phyloP scores from a whole-genome alignment of 2,888 invertebrate species.

The Pseudococcus viburni region DNA sequence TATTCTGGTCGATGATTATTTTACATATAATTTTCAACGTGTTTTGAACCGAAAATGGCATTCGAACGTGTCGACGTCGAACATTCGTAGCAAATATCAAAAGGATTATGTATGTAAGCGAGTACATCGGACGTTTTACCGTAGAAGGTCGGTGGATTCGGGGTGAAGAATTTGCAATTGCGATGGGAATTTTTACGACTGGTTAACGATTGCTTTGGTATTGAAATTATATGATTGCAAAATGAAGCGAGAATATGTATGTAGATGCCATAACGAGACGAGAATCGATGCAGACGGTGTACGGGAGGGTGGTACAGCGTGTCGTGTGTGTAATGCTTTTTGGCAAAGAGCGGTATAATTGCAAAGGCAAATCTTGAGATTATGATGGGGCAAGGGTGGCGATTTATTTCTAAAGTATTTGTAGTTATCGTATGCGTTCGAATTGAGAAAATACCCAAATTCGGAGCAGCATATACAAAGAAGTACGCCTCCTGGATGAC shows the following conservation, averaged over 20 bases:
- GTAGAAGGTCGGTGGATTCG: too few relatives aligned
- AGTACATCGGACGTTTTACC: too few relatives aligned
- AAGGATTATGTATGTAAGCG: too few relatives aligned
- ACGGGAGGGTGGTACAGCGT: too few relatives aligned
- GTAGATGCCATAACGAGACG: background rate
- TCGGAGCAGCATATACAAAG: too few relatives aligned
- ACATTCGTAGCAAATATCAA: too few relatives aligned
- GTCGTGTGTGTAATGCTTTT: background rate
- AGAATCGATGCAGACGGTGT: background rate
- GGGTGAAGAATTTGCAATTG: constrained; percentile 1
- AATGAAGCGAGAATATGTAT: constrained; percentile 8
- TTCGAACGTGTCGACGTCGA: too few relatives aligned
- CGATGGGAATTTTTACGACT: constrained; percentile 25
- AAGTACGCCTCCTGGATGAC: background rate
- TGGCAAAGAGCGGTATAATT: background rate
- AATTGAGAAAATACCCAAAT: too few relatives aligned
- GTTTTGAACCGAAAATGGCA: too few relatives aligned
- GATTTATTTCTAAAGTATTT: background rate
- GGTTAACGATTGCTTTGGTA: constrained; percentile 25
- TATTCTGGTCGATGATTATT: too few relatives aligned
- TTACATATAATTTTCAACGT: too few relatives aligned
- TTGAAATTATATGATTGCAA: constrained; percentile 25
- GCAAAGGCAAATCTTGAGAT: background rate
- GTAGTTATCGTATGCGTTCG: background rate
- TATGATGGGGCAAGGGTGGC: too few relatives aligned